phyloP scores from a whole-genome alignment of 2,888 invertebrate species.

The Odontocerum albicorne region DNA sequence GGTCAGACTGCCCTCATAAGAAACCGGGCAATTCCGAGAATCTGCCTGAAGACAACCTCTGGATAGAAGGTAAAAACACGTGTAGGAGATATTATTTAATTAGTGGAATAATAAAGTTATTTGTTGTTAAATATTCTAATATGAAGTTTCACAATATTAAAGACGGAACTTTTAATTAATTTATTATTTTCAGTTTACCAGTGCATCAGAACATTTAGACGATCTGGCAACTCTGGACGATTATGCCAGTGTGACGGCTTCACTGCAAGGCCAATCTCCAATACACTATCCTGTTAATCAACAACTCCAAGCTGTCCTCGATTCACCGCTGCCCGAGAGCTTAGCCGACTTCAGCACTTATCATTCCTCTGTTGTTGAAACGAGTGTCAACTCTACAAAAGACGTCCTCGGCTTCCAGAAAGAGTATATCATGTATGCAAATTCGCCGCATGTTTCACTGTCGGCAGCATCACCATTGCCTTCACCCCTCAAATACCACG shows the following conservation, averaged over 20 bases:
- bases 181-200: constrained; percentile 59
- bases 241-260: constrained; percentile 61
- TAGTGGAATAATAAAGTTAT: too few relatives aligned
- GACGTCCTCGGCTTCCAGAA: constrained; percentile 41
- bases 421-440: constrained; percentile 44
- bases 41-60: too few relatives aligned
- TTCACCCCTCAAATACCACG: constrained; percentile 62
- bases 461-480: constrained; percentile 63
- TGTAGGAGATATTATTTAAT: too few relatives aligned
- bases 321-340: constrained; percentile 78
- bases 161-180: too few relatives aligned
- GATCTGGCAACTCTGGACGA: constrained; percentile 65
- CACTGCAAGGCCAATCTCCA: constrained; percentile 60
- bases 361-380: constrained; percentile 55
- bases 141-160: too few relatives aligned
- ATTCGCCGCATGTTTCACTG: constrained; percentile 43
- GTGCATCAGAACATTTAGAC: constrained; percentile 64
- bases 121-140: too few relatives aligned
- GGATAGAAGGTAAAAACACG: too few relatives aligned
- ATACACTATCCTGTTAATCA: constrained; percentile 67
- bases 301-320: constrained; percentile 74
- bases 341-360: constrained; percentile 82
- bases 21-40: too few relatives aligned
- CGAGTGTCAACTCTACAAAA: constrained; percentile 41
- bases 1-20: too few relatives aligned